phyloP scores from a whole-genome alignment of 2,888 invertebrate species.

The Hydroisotoma schaefferi region DNA sequence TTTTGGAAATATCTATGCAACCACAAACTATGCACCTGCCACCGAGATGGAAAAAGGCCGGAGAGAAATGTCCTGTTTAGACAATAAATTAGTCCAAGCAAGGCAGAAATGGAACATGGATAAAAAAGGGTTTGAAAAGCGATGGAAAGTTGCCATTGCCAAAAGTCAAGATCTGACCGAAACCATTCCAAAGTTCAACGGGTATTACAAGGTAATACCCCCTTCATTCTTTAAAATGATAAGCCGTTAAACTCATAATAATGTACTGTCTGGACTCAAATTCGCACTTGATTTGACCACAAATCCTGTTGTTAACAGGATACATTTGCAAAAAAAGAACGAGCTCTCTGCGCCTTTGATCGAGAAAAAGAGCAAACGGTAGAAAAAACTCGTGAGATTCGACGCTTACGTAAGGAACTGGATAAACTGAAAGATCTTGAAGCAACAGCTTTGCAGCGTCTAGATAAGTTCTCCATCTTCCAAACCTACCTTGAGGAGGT shows the following conservation, averaged over 20 bases:
- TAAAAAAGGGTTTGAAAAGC: slow-evolving; percentile 21
- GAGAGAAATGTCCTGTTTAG: slow-evolving; percentile 38
- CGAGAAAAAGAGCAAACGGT: slow-evolving; percentile 28
- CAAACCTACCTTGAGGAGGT: slow-evolving; percentile 40
- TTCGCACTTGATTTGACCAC: neutral
- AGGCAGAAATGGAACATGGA: slow-evolving; percentile 27
- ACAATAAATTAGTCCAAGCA: slow-evolving; percentile 39
- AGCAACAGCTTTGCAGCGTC: slow-evolving; percentile 24
- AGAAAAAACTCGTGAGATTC: slow-evolving; percentile 29
- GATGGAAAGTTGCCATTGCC: slow-evolving; percentile 36
- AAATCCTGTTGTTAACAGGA: no score
- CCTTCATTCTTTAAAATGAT: no score
- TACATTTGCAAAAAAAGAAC: slow-evolving; percentile 32
- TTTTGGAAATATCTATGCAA: slow-evolving; percentile 7
- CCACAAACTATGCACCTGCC: slow-evolving; percentile 29
- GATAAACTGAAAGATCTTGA: slow-evolving; percentile 25
- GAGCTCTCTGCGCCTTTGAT: slow-evolving; percentile 27
- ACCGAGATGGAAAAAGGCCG: slow-evolving; percentile 37
- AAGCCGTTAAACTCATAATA: neutral
- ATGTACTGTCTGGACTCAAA: neutral
- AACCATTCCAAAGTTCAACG: slow-evolving; percentile 36
- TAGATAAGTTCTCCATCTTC: slow-evolving; percentile 40
- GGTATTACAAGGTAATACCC: slow-evolving; percentile 36
- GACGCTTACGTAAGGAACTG: slow-evolving; percentile 33
- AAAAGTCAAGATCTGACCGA: slow-evolving; percentile 21